Conservation (phyloP, 2,113 vertebrate species). For the Scopus umbretta region DNA sequence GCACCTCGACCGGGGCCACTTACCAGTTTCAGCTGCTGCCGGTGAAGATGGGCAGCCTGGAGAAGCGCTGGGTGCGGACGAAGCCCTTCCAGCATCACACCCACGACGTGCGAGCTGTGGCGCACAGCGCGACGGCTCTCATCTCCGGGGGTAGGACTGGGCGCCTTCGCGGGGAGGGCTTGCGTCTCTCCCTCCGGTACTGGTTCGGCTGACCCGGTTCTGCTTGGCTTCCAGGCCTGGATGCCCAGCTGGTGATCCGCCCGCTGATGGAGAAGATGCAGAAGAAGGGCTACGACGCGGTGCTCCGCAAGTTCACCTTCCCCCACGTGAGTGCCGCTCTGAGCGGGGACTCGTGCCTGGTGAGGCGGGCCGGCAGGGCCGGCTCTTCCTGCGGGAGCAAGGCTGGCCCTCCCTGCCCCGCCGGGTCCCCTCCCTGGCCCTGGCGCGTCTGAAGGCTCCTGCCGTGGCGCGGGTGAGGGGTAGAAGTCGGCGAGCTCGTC, state of each 20-base stretch:
- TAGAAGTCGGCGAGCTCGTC: background rate
- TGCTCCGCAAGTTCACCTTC: conserved; percentile 81
- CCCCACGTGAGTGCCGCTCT: conserved; percentile 82
- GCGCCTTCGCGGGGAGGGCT: fast-evolving
- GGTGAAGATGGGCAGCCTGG: conserved; percentile 58
- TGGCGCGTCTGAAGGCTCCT: background rate
- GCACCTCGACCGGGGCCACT: conserved; percentile 86
- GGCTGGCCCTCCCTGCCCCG: background rate
- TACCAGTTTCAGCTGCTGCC: conserved; percentile 89
- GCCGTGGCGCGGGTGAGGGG: background rate
- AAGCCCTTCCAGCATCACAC: conserved; percentile 90
- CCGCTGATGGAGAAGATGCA: conserved; percentile 90
- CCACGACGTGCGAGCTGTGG: conserved; percentile 86
- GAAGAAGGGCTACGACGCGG: conserved; percentile 77
- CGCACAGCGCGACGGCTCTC: conserved; percentile 78
- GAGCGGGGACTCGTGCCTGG: no score
- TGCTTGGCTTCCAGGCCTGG: conserved; percentile 76
- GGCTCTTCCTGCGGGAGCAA: background rate
- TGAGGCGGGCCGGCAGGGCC: background rate
- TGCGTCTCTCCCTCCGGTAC: fast-evolving
- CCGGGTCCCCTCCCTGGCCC: background rate
- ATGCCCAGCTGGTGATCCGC: conserved; percentile 87
- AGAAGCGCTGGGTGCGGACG: conserved; percentile 86
- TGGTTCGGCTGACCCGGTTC: fast-evolving
- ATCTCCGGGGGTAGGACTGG: conserved; percentile 86